Evolutionary conservation across 37 sponge, comb jelly and placozoan species (phyloP), one percentile per base, ranked within the genome.

Genomic region (Amphimedon queenslandica): DNA sequence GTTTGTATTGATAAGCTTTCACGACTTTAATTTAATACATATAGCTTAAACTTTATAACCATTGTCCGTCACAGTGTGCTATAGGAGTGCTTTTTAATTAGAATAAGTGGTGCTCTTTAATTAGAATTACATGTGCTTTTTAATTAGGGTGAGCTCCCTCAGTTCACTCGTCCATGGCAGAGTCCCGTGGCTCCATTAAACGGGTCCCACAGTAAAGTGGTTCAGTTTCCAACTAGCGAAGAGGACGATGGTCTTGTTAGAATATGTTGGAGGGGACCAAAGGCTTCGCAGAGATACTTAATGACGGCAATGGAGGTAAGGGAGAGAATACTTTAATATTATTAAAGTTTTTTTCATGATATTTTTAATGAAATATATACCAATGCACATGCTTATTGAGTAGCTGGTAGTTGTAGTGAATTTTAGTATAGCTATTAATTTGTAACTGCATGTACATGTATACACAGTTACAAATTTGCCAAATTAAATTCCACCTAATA

Each of bases 101-200:
- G n/a, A n/a, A n/a, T n/a, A n/a, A n/a, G n/a, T n/a, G n/a, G n/a
- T n/a, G n/a, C n/a, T n/a, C n/a, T n/a, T n/a, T n/a, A n/a, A n/a
- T n/a, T n/a, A n/a, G n/a, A n/a, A n/a, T 20, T 63, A 63, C 57
- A 38, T 51, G 30, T 3, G 20, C 27, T 1, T 13, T 28, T 37
- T 2, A 25, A 30, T 11, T 41, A 90, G 90, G 93, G 90, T 1
- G 43, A 69, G 27, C 86, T 87, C 5, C 93, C 93, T 11, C 24
- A 84, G 13, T 77, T 87, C 63, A 69, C 80, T 43, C 83, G 93
- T 13, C 95, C 95, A 20, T 94, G 95, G 95, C 85, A 85, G 61
- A 71, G 83, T 31, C 79, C 82, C 0, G 82, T 91, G 2, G 88
- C 88, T 37, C 74, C 79, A 0, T 66, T 94, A 27, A 31, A 64